Conservation (phyloP, 2,113 vertebrate species). For the Thinocorus orbignyianus region DNA sequence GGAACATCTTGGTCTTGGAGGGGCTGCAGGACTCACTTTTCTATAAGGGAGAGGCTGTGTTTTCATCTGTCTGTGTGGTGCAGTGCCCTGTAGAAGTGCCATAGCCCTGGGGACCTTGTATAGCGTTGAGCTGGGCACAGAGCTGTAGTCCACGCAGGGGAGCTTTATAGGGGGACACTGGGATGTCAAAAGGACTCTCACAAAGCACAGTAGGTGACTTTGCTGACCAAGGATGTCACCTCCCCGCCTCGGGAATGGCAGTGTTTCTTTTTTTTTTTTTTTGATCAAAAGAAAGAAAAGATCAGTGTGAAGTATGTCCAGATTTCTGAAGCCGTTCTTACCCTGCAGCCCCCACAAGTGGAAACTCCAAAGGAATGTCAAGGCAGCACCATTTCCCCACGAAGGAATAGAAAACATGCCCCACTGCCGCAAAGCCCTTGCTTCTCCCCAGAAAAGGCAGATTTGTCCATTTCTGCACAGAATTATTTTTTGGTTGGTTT, state of each 20-base stretch:
- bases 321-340: not conserved
- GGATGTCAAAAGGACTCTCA: not conserved
- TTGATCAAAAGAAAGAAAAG: not conserved
- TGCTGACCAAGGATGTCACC: not conserved
- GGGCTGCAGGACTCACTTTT: not conserved
- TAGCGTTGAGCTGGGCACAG: not conserved
- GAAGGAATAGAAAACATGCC: not conserved
- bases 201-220: not conserved
- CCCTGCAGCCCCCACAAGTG: not conserved
- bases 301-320: rapidly evolving
- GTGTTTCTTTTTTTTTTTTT: no score
- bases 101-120: not conserved
- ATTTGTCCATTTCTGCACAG: not conserved
- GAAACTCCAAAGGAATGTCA: not conserved
- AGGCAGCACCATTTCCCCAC: rapidly evolving
- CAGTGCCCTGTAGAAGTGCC: not conserved
- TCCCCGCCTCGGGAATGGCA: not conserved
- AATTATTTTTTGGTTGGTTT: not conserved
- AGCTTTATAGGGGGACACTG: not conserved
- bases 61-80: not conserved
- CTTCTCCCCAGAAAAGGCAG: not conserved
- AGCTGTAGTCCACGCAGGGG: not conserved
- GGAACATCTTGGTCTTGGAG: not conserved
- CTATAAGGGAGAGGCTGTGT: not conserved
- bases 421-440: not conserved